Evolutionary conservation across 2,888 invertebrate species (phyloP).

Genomic region (Parnassius mnemosyne): DNA sequence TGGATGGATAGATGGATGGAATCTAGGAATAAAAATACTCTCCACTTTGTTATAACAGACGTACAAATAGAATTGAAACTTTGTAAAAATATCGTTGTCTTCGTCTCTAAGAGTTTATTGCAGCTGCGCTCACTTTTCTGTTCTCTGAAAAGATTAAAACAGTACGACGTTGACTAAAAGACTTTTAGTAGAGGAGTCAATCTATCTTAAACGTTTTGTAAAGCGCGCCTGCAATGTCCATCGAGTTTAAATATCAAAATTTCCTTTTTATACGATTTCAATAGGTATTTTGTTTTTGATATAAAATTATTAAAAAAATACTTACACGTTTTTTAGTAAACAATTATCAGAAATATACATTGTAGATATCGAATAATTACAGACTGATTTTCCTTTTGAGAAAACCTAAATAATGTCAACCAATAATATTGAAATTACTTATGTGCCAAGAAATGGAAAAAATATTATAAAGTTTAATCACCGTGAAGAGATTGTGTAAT

Average conservation of each 20-base stretch:
- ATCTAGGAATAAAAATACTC: neutral
- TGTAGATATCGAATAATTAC: too few relatives aligned
- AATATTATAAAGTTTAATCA: too few relatives aligned
- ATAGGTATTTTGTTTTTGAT: too few relatives aligned
- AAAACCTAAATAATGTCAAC: too few relatives aligned
- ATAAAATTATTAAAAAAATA: too few relatives aligned
- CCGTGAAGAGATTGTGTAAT: too few relatives aligned
- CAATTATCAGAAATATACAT: too few relatives aligned
- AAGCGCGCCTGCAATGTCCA: slow-evolving; percentile 8
- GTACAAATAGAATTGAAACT: slow-evolving; percentile 13
- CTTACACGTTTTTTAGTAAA: too few relatives aligned
- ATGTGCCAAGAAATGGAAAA: too few relatives aligned
- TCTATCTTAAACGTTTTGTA: slow-evolving; percentile 20
- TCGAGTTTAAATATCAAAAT: neutral
- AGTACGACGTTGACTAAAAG: slow-evolving; percentile 13
- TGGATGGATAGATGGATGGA: neutral
- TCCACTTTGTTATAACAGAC: slow-evolving; percentile 3
- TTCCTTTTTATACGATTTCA: neutral
- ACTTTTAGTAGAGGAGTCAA: slow-evolving; percentile 19
- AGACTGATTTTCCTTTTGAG: too few relatives aligned
- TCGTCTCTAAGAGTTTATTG: slow-evolving; percentile 12
- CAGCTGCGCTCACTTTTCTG: slow-evolving; percentile 17
- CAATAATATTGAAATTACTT: too few relatives aligned
- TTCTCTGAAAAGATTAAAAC: slow-evolving; percentile 24
- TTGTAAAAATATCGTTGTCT: slow-evolving; percentile 9